These are phyloP conservation scores for Pseudochromis fuscus DNA, from an alignment of 2,797 vertebrate species.

Conservation along the genomic window DNA sequence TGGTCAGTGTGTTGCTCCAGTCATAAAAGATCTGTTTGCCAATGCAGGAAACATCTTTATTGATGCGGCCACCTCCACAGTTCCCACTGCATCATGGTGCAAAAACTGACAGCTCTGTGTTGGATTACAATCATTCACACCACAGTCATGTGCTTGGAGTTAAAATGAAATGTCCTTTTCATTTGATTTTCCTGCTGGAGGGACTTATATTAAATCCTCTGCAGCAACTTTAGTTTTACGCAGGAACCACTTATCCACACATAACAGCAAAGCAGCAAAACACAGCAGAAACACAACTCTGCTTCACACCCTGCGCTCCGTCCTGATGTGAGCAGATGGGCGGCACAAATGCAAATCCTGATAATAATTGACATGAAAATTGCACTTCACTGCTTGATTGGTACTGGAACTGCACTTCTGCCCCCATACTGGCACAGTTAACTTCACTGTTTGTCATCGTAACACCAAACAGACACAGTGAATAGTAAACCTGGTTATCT, in stretches of 20 bases:
- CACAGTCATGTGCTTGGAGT: background rate
- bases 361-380: constrained; percentile 45
- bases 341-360: constrained; percentile 24
- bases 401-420: constrained; percentile 37
- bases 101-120: constrained; percentile 27
- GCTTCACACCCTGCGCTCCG: constrained; percentile 2
- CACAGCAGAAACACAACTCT: background rate
- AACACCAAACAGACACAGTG: constrained; percentile 40
- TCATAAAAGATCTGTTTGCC: background rate
- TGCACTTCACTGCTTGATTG: constrained; percentile 29
- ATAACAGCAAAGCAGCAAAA: background rate
- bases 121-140: constrained; percentile 34
- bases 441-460: constrained; percentile 23
- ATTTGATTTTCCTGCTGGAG: background rate
- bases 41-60: constrained; percentile 21
- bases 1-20: background rate
- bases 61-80: constrained; percentile 32
- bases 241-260: background rate
- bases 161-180: background rate
- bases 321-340: constrained; percentile 4
- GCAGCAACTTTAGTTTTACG: too few relatives aligned
- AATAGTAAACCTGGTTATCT: constrained; percentile 31
- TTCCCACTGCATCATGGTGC: constrained; percentile 16
- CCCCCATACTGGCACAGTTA: constrained; percentile 20
- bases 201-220: too few relatives aligned